Base-by-base conservation (phyloP, 1,140 invertebrate species). In the Tetranychus cinnabarinus region DNA sequence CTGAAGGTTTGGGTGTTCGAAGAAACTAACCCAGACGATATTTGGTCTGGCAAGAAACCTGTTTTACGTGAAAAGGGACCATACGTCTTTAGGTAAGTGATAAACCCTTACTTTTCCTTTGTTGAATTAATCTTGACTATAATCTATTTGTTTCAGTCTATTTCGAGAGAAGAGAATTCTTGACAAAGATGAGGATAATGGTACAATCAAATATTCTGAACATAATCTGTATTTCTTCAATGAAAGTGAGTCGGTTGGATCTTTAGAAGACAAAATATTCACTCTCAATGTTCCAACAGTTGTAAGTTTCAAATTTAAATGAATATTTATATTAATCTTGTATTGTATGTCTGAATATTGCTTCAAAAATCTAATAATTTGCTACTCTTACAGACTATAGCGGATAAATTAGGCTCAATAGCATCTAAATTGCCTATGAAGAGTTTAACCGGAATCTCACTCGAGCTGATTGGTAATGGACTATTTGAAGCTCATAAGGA, bases 221-320 rank as follows among this genome's bases (percentile, higher is more conserved):
- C 33, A 50, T 13, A 39, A 58, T 39, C 15, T 45, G 12, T 63
- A 63, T 62, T 35, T 39, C 10, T 63, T 52, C 48, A 33, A 63
- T 50, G 54, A 58, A 35, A 7, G 5, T 37, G 39, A 61, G 12
- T 54, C 36, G n/a, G 62, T n/a, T 10, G 39, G 7, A 2, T 31
- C 47, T 23, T 47, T 60, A n/a, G 59, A 63, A 13, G 56, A 46
- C 15, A 56, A 61, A 31, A 63, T 63, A 1, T 56, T 59, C 23
- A 59, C 62, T 46, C 48, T 63, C 10, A 63, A 63, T 60, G 58
- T 56, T 15, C 58, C 59, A 15, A 47, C 33, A 47, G 62, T 56
- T n/a, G 62, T 63, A 57, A 56, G 62, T 61, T 52, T 7, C 4
- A 8, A 8, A 1, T 52, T 52, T 10, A 6, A 42, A 42, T 42